phyloP scores from a whole-genome alignment of 2,797 vertebrate species.

The Enteromius trimaculatus region DNA sequence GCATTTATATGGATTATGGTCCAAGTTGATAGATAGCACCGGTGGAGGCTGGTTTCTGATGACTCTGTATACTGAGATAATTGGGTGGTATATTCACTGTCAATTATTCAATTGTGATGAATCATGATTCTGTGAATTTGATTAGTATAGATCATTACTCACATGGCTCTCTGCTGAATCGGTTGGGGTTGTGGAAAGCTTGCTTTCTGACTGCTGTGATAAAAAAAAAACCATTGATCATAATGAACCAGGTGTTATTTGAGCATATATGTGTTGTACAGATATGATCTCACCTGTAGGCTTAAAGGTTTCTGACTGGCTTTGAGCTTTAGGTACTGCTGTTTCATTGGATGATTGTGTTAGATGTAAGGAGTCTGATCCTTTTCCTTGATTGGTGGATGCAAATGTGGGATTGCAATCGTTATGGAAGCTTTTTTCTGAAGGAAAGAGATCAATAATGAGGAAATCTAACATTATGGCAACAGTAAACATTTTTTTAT shows the following conservation, averaged over 20 bases:
- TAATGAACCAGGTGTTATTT: neutral
- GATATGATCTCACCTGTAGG: conserved; percentile 64
- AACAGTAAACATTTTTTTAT: neutral
- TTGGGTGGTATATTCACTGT: neutral
- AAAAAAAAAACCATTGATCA: neutral
- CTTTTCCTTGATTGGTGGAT: conserved; percentile 58
- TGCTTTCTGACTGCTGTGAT: conserved; percentile 78
- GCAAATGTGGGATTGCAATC: conserved; percentile 70
- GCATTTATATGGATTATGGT: conserved; percentile 95
- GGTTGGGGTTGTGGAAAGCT: conserved; percentile 81
- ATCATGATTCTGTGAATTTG: neutral
- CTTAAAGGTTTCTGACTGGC: conserved; percentile 67
- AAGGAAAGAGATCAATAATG: conserved; percentile 4
- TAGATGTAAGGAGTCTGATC: conserved; percentile 64
- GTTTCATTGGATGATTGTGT: conserved; percentile 57
- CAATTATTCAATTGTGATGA: neutral
- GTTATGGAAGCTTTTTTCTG: conserved; percentile 41
- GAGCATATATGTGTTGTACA: conserved; percentile 69
- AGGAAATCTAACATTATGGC: neutral
- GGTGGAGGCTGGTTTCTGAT: conserved; percentile 90
- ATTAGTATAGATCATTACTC: conserved; percentile 62
- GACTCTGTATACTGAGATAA: conserved; percentile 76
- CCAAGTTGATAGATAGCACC: conserved; percentile 86
- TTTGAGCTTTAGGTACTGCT: conserved; percentile 62
- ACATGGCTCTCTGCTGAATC: conserved; percentile 86